A percentile compares a stretch with the other conserved stretches of the same genome.
Conservation (phyloP, 2,113 vertebrate genomes). For the Psephotus haematonotus region DNA sequence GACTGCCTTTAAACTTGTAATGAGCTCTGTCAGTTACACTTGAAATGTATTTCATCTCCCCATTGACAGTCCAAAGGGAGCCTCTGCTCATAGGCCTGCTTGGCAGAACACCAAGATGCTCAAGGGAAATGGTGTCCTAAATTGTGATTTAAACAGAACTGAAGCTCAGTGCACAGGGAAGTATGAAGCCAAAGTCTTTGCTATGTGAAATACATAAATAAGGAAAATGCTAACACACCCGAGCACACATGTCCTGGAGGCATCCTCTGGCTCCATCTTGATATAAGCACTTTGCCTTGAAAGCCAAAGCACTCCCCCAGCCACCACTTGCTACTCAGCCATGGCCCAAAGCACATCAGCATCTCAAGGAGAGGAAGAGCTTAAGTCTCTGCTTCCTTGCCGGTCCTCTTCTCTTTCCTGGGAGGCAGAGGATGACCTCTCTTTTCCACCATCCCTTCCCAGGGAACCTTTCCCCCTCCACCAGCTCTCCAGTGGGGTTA, state of each 20-base stretch:
- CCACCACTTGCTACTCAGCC: not conserved
- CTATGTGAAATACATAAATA: not conserved
- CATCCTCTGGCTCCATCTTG: not conserved
- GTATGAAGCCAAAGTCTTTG: not conserved
- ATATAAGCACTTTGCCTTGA: not conserved
- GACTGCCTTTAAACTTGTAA: not conserved
- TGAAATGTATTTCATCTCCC: not conserved
- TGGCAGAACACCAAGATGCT: not conserved
- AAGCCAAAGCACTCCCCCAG: not conserved
- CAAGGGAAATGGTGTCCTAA: not conserved
- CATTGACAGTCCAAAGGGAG: not conserved
- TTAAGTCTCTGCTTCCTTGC: not conserved
- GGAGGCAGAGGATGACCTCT: not conserved
- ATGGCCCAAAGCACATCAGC: not conserved
- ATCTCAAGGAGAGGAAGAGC: not conserved
- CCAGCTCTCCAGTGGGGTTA: not conserved
- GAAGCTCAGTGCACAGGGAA: not conserved
- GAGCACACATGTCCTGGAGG: not conserved
- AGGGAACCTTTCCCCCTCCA: too few relatives aligned
- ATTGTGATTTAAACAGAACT: not conserved
- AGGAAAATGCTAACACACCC: accelerated
- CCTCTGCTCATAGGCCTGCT: not conserved
- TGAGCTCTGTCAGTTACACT: not conserved
- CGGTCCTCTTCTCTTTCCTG: not conserved
- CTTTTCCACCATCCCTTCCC: not conserved